Base-by-base conservation (phyloP, 2,888 invertebrate species). In the Priocnemis perturbator region DNA sequence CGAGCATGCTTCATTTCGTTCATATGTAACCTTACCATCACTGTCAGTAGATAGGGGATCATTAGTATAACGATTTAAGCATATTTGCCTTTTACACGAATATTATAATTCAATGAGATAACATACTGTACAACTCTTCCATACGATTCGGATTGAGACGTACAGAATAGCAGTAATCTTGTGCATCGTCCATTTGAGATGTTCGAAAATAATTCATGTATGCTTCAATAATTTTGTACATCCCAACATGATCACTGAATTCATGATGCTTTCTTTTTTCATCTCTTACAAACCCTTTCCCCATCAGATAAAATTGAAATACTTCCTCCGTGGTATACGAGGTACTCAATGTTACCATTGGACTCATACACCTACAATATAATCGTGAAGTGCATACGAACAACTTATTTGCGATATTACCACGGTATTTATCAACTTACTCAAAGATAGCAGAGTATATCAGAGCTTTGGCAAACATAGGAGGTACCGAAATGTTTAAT, bases 171-270 rank as follows among this genome's bases (percentile, higher is more conserved):
- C 37, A 37, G 14, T 37, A 37, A 37, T 37, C 37, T 11, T 11
- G 4, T 9, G 37, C 37, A 11, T 37, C 37, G 1, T 37, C 37
- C 37, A 11, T 11, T 37, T 37, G 37, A 1, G 37, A 37, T 37
- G 37, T 9, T 11, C 7, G 11, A 11, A 37, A 37, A 11, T 37
- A 37, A 11, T 37, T 11, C 14, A 37, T 7, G 14, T 37, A 37
- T 9, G 7, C 7, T 37, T 37, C 1, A 37, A 37, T 7, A 11
- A 37, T 37, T 37, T 37, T 88, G 79, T 92, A 90, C 15, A 93
- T 58, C 0, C 93, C 92, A 15, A 91, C 82, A 86, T 94, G 93
- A 84, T 94, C 94, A 2, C 94, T 94, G 0, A 89, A 89, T 0
- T 88, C 69, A 64, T 90, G 92, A 85, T 89, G 93, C 3, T 86